Percentiles rank a stretch among this genome's conserved stretches.
phyloP scores from a whole-genome alignment of 2,113 vertebrate species.

The Brachyistius frenatus region DNA sequence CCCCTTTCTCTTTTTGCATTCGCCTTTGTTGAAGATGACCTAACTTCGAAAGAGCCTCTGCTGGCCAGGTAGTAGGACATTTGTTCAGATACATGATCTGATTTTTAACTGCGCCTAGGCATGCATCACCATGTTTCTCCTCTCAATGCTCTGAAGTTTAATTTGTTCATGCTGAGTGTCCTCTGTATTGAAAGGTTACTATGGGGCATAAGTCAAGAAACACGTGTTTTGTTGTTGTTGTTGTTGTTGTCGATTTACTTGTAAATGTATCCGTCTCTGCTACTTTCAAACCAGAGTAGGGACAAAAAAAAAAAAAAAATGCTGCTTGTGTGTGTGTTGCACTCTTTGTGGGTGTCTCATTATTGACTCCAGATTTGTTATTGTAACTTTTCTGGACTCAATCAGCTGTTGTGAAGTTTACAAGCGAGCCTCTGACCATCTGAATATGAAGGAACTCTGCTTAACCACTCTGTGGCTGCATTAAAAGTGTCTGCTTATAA shows the following conservation, averaged over 20 bases:
- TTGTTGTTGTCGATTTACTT: not conserved
- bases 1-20: constrained; percentile 2
- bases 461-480: constrained; percentile 48
- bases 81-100: constrained; percentile 21
- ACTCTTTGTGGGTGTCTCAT: not conserved
- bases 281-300: not conserved
- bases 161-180: constrained; percentile 47
- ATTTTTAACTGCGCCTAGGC: constrained; percentile 14
- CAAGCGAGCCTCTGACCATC: not conserved
- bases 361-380: not conserved
- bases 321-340: no score
- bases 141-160: constrained; percentile 2
- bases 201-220: not conserved
- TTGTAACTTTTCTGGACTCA: not conserved
- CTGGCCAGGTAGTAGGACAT: constrained; percentile 71
- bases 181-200: constrained; percentile 10
- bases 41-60: constrained; percentile 66
- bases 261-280: not conserved
- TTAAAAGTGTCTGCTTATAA: not conserved
- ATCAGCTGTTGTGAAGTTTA: constrained; percentile 8
- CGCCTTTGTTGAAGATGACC: constrained; percentile 72
- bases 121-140: constrained; percentile 21
- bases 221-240: not conserved
- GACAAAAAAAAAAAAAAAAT: not conserved
- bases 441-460: constrained; percentile 17